These are phyloP conservation scores for Dendrocincla tyrannina DNA, from an alignment of 2,797 vertebrate genomes.

Conservation along the genomic window DNA sequence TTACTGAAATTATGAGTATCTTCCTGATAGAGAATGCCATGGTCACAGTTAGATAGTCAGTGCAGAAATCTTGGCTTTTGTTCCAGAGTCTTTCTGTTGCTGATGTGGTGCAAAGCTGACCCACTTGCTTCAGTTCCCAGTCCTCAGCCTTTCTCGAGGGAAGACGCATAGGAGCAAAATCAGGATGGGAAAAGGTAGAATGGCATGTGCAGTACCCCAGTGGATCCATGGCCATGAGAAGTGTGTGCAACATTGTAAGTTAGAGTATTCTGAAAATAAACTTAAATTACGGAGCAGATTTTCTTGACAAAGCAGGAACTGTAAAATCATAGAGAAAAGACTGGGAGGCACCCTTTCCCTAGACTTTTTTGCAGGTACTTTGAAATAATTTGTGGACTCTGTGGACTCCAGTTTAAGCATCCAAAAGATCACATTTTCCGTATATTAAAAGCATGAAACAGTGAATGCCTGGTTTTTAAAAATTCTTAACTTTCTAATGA, in stretches of 20 bases:
- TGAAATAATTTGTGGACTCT: neutral
- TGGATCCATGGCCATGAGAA: neutral
- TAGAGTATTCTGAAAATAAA: neutral
- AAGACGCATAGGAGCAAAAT: fast-evolving
- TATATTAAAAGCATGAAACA: neutral
- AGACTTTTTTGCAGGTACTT: neutral
- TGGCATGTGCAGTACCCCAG: fast-evolving
- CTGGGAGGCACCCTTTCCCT: neutral
- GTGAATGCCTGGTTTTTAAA: neutral
- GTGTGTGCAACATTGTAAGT: fast-evolving
- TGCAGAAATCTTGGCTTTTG: slow-evolving; percentile 1
- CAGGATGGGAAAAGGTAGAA: neutral
- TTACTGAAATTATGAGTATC: slow-evolving; percentile 49
- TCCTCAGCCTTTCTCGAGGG: neutral
- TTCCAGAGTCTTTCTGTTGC: neutral
- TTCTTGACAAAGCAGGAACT: neutral
- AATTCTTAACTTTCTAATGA: neutral
- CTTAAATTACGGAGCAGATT: neutral
- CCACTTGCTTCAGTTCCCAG: neutral
- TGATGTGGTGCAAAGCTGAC: neutral
- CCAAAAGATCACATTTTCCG: neutral
- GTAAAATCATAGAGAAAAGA: neutral
- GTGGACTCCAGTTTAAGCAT: neutral
- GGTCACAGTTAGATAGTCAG: neutral
- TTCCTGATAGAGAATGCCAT: neutral